Base-by-base conservation (phyloP, 2,797 vertebrate genomes). In the Lepilemur ruficaudatus region DNA sequence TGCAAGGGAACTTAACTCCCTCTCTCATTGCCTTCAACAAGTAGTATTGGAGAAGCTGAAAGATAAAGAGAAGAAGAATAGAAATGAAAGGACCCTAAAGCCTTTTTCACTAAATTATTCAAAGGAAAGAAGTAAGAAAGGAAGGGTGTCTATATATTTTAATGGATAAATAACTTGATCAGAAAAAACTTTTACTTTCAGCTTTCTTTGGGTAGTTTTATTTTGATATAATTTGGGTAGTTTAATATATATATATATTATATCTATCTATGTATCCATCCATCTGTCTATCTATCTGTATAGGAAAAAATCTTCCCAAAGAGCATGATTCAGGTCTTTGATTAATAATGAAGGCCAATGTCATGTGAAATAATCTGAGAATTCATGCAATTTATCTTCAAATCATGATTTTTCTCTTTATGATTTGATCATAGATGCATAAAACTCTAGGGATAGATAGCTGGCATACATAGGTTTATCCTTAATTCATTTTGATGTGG, bases 401-500 rank as follows among this genome's bases (percentile, higher is more conserved):
- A 93, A 78, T 86, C 5, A 96, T 83, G 23, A 75, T 11, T 95
- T 93, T 96, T 86, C 50, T 18, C 57, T 96, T 96, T 73, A 81
- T 32, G 20, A 5, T 85, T 97, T 96, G 80, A 97, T 97, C 83
- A 93, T 78, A 97, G 48, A 7, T 57, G 50, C 9, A 55, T 78
- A 90, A 93, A 32, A 12, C 90, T 95, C 41, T 52, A 95, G 87
- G 79, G 95, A 93, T 43, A 95, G 43, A 67, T 81, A 89, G 84
- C 93, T 91, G 86, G 67, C 43, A 41, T 80, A 92, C 78, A 1
- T 73, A 83, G 17, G 25, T 93, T 98, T 98, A 97, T 94, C 25
- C 50, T 94, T 97, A 96, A 97, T 98, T 90, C 73, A 97, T 93
- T 98, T 89, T 93, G 94, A 97, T 76, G 50, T 98, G 80, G 72